A percentile compares a stretch with the other conserved stretches of the same genome.
Conservation (phyloP, 2,888 invertebrate species). For the Spialia ferax region DNA sequence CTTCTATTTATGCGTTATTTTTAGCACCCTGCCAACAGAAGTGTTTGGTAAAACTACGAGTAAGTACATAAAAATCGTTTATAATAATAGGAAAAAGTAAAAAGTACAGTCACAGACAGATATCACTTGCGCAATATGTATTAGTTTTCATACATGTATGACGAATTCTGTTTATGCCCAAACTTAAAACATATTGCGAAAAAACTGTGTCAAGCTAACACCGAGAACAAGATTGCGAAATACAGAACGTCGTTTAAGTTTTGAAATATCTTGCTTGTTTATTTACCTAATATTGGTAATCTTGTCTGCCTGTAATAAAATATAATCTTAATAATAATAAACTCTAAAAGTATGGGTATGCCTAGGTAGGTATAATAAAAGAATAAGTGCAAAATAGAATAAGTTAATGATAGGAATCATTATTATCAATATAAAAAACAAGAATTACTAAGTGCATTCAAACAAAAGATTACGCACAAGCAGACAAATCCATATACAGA, state of each 20-base stretch:
- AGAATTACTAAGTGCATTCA: constrained; percentile 60
- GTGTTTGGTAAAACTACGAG: not conserved
- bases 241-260: constrained; percentile 18
- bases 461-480: constrained; percentile 63
- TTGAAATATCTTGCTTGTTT: constrained; percentile 3
- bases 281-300: not conserved
- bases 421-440: not conserved
- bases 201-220: constrained; percentile 25
- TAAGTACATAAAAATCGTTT: too few species aligned
- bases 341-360: too few species aligned
- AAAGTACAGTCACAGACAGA: not conserved
- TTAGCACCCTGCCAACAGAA: not conserved
- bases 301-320: not conserved
- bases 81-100: too few species aligned
- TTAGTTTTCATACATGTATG: constrained; percentile 10
- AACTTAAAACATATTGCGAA: constrained; percentile 30
- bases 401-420: not conserved
- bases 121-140: not conserved
- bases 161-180: constrained; percentile 21
- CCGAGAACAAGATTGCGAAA: constrained; percentile 22
- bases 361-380: too few species aligned
- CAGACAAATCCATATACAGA: constrained; percentile 64
- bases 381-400: too few species aligned
- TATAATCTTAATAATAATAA: too few species aligned
- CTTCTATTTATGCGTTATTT: not conserved